These are phyloP conservation scores for Siniperca undulata DNA, from an alignment of 2,797 vertebrate genomes.

Conservation along the genomic window DNA sequence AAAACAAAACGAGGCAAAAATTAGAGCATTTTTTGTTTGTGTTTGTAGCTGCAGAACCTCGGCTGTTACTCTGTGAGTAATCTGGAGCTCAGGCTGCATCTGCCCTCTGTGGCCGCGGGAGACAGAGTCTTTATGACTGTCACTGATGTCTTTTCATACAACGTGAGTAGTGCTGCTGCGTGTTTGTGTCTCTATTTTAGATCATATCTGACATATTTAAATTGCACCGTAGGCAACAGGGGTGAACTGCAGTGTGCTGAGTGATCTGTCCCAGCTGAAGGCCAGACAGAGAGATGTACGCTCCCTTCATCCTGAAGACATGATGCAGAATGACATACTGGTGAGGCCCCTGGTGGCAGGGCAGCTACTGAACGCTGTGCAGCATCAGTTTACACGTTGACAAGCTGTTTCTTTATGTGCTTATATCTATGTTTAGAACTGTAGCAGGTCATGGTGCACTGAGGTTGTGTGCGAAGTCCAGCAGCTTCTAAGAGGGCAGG, in stretches of 20 bases:
- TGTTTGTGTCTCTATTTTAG: not conserved
- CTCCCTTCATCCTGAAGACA: conserved; percentile 88
- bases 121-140: conserved; percentile 88
- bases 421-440: conserved; percentile 83
- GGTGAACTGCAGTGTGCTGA: conserved; percentile 88
- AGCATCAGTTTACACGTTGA: not conserved
- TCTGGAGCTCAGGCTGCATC: conserved; percentile 85
- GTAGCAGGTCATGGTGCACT: conserved; percentile 89
- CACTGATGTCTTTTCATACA: conserved; percentile 86
- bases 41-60: conserved; percentile 90
- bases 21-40: conserved; percentile 23
- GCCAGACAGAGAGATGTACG: conserved; percentile 76
- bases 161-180: conserved; percentile 86
- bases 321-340: conserved; percentile 87
- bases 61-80: conserved; percentile 90
- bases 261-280: conserved; percentile 77
- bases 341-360: conserved; percentile 76
- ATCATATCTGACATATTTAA: conserved; percentile 36
- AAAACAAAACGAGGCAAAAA: not conserved
- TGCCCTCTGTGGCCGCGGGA: conserved; percentile 88
- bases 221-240: conserved; percentile 76
- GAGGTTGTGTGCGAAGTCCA: conserved; percentile 88
- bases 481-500: conserved; percentile 81
- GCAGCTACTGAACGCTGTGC: conserved; percentile 18
- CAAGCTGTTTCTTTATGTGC: conserved; percentile 4